Percentiles rank a stretch among this genome's conserved stretches.
These are phyloP conservation scores for Hippopotamyrus pictus DNA, from an alignment of 2,797 vertebrate genomes.

Conservation along the genomic window DNA sequence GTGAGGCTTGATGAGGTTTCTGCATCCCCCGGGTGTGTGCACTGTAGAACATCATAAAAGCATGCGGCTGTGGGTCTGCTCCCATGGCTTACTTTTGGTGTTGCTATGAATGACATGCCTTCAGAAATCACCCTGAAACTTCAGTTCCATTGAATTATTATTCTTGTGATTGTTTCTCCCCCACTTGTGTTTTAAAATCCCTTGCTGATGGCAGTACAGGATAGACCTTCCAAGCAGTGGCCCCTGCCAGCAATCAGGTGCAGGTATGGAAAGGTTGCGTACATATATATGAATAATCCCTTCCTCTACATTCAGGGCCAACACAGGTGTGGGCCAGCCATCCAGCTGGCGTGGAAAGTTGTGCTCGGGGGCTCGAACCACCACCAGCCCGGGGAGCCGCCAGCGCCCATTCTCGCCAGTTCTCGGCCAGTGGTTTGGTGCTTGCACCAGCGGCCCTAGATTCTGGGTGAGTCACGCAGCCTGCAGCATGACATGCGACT, in stretches of 20 bases:
- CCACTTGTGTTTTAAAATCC: background rate
- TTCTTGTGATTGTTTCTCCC: background rate
- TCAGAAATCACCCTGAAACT: background rate
- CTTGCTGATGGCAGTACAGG: background rate
- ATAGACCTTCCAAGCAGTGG: background rate
- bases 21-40: background rate
- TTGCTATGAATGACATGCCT: background rate
- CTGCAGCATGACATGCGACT: constrained; percentile 58
- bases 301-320: background rate
- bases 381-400: constrained; percentile 21
- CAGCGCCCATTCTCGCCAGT: constrained; percentile 31
- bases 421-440: constrained; percentile 39
- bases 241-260: background rate
- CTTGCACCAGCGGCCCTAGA: constrained; percentile 37
- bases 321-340: background rate
- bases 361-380: constrained; percentile 29
- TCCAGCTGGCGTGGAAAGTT: background rate
- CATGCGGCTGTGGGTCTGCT: background rate
- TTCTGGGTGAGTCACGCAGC: constrained; percentile 58
- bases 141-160: background rate
- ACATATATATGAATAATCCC: constrained; percentile 7
- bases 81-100: background rate
- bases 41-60: background rate
- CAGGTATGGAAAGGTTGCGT: background rate
- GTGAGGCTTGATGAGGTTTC: background rate